Conservation (phyloP, 2,888 invertebrate genomes). For the Drosophila quinaria region DNA sequence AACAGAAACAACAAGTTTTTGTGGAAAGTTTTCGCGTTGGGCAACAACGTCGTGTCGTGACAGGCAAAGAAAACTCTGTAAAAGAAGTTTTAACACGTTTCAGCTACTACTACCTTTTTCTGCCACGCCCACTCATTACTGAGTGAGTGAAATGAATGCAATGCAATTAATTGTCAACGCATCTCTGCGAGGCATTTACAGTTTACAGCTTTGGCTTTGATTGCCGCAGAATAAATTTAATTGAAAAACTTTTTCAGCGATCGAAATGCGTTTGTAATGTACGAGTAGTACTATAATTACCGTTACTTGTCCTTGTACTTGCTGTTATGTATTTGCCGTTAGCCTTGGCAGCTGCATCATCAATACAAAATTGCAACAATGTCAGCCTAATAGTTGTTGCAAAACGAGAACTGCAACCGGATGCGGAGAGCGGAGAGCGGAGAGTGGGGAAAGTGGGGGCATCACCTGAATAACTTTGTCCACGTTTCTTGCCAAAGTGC, state of each 20-base stretch:
- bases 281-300: constrained; percentile 48
- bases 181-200: constrained; percentile 52
- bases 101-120: constrained; percentile 27
- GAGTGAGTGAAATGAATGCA: constrained; percentile 50
- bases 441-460: constrained; percentile 2
- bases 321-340: constrained; percentile 20
- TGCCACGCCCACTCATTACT: constrained; percentile 49
- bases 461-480: constrained; percentile 58
- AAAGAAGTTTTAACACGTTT: constrained; percentile 66
- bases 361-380: constrained; percentile 66
- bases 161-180: constrained; percentile 73
- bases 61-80: constrained; percentile 48
- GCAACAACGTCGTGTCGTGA: constrained; percentile 51
- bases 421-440: neutral
- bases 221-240: constrained; percentile 61
- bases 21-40: constrained; percentile 43
- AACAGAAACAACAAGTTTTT: constrained; percentile 50
- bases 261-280: constrained; percentile 31
- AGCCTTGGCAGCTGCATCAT: constrained; percentile 51
- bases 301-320: constrained; percentile 30
- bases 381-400: constrained; percentile 54
- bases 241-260: constrained; percentile 65
- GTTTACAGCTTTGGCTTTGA: constrained; percentile 46
- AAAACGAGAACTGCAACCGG: constrained; percentile 1
- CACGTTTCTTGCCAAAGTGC: constrained; percentile 63